Base-by-base conservation (phyloP, 2,113 vertebrate genomes). In the Hypanus sabinus region DNA sequence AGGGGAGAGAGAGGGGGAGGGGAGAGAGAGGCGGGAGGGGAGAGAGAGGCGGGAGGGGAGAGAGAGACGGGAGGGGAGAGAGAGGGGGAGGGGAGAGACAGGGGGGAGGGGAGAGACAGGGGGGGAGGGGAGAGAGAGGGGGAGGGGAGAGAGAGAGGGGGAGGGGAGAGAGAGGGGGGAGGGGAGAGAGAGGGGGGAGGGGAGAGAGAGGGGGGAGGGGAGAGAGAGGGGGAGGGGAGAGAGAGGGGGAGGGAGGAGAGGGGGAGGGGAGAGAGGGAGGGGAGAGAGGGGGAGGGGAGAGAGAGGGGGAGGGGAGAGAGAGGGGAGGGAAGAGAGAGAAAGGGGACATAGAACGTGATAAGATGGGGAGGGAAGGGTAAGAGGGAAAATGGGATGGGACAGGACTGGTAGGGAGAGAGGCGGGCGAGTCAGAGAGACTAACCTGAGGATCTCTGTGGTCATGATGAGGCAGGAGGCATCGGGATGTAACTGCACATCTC, bases 371-470 rank as follows among this genome's bases (percentile, higher is more conserved):
- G 57, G 91, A 5, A n/a, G 14, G 46, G 46, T 46, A 3, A 46
- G 46, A 46, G 46, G 55, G 2, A 30, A 16, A 20, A 3, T 36
- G 46, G n/a, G 22, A 46, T 2, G 20, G 24, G 6, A 9, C 46
- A 46, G 12, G 30, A 18, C 20, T 9, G 57, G 91, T 2, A n/a
- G 57, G 46, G 46, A 46, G 46, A 46, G 46, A 1, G 46, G 57
- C n/a, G 46, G 14, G 14, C 24, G 46, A 55, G 57, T 46, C 14
- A 0, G 22, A 6, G 36, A 55, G 11, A n/a, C 95, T 94, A 94
- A 98, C 98, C 98, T 97, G 94, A 99, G 97, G 95, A 99, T 99
- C 96, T 98, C 98, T 0, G 98, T 99, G 57, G 98, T 99, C 98
- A 99, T 99, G 95, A 99, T 98, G 94, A 99, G 98, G 95, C 98